Percentiles rank a stretch among this genome's conserved stretches.
phyloP scores from a whole-genome alignment of 2,797 vertebrate genomes.

The Pantherophis vulpinus region DNA sequence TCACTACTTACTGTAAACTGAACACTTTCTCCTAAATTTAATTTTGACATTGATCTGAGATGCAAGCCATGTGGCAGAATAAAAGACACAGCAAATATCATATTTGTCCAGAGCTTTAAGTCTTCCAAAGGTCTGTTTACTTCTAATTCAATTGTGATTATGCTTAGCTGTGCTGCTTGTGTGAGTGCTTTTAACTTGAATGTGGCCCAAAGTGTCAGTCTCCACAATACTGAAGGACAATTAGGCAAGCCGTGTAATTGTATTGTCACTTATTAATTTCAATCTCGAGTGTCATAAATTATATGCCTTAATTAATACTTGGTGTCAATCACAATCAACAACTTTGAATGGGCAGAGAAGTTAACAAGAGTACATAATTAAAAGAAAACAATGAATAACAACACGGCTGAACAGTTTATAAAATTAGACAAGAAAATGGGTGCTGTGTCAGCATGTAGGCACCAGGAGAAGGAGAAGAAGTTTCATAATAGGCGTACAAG shows the following conservation, averaged over 20 bases:
- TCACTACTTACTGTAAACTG: slow-evolving; percentile 14
- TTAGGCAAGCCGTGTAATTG: slow-evolving; percentile 76
- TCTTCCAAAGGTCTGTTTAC: slow-evolving; percentile 44
- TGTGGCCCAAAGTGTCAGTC: slow-evolving; percentile 64
- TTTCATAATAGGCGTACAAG: slow-evolving; percentile 17
- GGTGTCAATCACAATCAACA: slow-evolving; percentile 68
- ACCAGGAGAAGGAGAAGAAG: slow-evolving; percentile 16
- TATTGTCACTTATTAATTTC: slow-evolving; percentile 79
- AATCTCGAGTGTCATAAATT: slow-evolving; percentile 75
- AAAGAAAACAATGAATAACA: slow-evolving; percentile 68
- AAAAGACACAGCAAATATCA: slow-evolving; percentile 18
- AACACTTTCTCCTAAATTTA: slow-evolving; percentile 35
- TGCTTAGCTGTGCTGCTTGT: slow-evolving; percentile 59
- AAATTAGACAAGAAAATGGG: slow-evolving; percentile 67
- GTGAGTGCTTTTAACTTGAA: slow-evolving; percentile 64
- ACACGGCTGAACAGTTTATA: slow-evolving; percentile 67
- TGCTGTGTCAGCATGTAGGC: slow-evolving; percentile 60
- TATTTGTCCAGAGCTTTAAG: slow-evolving; percentile 29
- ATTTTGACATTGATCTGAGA: slow-evolving; percentile 31
- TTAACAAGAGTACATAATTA: slow-evolving; percentile 76
- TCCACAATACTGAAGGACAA: slow-evolving; percentile 71
- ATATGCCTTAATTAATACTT: slow-evolving; percentile 75
- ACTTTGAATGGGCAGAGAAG: slow-evolving; percentile 67
- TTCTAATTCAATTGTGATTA: slow-evolving; percentile 58
- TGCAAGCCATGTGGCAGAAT: slow-evolving; percentile 35